These are phyloP conservation scores for Takifugu bimaculatus DNA, from an alignment of 2,113 vertebrate species.

Conservation along the genomic window DNA sequence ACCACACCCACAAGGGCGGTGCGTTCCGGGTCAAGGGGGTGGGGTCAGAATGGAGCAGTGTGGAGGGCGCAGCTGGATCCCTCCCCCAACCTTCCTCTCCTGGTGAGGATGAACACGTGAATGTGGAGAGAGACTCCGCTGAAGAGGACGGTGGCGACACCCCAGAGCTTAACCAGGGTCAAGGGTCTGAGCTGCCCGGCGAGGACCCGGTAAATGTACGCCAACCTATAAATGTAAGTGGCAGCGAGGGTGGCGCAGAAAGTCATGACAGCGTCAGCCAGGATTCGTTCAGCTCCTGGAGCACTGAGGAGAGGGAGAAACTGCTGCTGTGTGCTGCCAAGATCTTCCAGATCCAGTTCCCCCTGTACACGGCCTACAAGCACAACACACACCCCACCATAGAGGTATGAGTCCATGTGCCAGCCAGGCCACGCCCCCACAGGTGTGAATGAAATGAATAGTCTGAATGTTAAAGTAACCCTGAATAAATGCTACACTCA, in stretches of 20 bases:
- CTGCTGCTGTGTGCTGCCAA: constrained; percentile 96
- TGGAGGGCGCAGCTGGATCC: constrained; percentile 36
- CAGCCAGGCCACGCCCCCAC: neutral
- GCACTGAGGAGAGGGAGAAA: constrained; percentile 95
- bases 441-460: too few relatives aligned
- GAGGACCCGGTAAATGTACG: constrained; percentile 67
- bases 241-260: constrained; percentile 56
- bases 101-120: constrained; percentile 83
- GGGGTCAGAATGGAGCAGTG: constrained; percentile 79
- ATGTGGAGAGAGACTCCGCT: constrained; percentile 87
- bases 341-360: constrained; percentile 99
- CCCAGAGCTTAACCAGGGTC: constrained; percentile 49
- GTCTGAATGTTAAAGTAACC: too few relatives aligned
- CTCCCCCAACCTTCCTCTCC: constrained; percentile 72
- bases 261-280: constrained; percentile 56
- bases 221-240: constrained; percentile 67
- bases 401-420: constrained; percentile 78
- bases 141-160: constrained; percentile 77
- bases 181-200: constrained; percentile 49
- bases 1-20: constrained; percentile 69
- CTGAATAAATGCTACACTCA: too few relatives aligned
- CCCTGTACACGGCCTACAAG: constrained; percentile 98
- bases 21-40: constrained; percentile 65
- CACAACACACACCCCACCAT: constrained; percentile 99
- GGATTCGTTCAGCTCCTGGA: constrained; percentile 88